Evolutionary conservation across 1,140 invertebrate genomes (phyloP), one percentile per base, ranked within the genome.

Genomic region (Pogonomyrmex californicus): DNA sequence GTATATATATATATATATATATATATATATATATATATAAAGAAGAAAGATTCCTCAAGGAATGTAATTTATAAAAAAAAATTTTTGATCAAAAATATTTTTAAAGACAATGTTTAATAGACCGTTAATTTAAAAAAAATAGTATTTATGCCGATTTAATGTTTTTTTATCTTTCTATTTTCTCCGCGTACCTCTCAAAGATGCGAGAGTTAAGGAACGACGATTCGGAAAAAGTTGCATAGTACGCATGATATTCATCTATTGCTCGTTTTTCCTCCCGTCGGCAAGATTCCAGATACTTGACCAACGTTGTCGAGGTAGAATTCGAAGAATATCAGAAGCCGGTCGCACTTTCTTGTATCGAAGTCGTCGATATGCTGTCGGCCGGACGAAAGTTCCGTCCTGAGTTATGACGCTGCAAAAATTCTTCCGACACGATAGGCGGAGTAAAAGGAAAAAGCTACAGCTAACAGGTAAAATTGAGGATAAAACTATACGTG

Each of bases 361-460:
- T 75, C 54, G 30, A 30, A 73, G 44, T 49, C 12, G 33, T n/a
- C 41, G 87, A 75, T 47, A 58, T 12, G 60, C 44, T 60, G 36
- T 30, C 41, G 51, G 30, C 30, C 36, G 68, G 79, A 12, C 66
- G 66, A 10, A 58, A 23, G 51, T 62, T 33, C 49, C 41, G 79
- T 66, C 30, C 17, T 41, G 79, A 83, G 54, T 83, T 83, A 83
- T 83, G 54, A 83, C 79, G 79, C 54, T 83, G 79, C 79, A 83
- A 83, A 82, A 83, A 83, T 83, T 83, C 68, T 83, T 73, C 9
- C 79, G 54, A 81, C 56, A 62, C 63, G 66, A 71, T 82, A 60
- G n/a, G 68, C 51, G 47, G n/a, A 49, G 41, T 54, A 73, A 82
- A 73, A 82, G 60, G 41, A 66, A 36, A 60, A 82, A 2, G 33